Evolutionary conservation across 2,797 vertebrate species (phyloP), one percentile per base, ranked within the genome.

Genomic region (Eleutherodactylus coqui): DNA sequence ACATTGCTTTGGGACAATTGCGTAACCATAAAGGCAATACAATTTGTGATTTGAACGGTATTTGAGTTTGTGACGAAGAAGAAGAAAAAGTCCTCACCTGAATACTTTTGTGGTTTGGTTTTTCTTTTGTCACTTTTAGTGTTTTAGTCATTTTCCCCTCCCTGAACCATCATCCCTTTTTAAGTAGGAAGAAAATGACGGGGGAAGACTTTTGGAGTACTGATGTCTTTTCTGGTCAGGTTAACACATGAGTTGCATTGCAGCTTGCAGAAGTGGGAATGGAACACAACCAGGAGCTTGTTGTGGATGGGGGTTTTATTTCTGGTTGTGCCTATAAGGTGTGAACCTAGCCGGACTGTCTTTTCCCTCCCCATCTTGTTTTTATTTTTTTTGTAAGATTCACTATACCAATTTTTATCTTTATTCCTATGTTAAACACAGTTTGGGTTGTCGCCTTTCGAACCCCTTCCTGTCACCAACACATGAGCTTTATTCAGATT

Each of bases 31-130:
- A 87, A 86, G 92, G 91, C 92, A 89, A 87, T 87, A 79, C 88
- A 17, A 91, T 29, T 55, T 87, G 55, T 76, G 60, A 75, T 27
- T 10, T 69, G 16, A 21, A n/a, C 86, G 47, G 60, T 85, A 49
- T 92, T 90, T 86, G 85, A 82, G 89, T 19, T 86, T 88, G 91
- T 90, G 87, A 91, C 93, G 88, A 86, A 10, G 2, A 19, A n/a
- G n/a, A n/a, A n/a, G n/a, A n/a, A n/a, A n/a, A 84, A 88, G 88
- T 91, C 36, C 19, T 69, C 11, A 45, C 38, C 51, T 70, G 36
- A 1, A 11, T 32, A 64, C 24, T 53, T 27, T 1, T 62, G 60
- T 2, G 14, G 11, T 3, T 77, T 27, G 17, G 21, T 45, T 53
- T 53, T 69, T 75, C 76, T 82, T 34, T 51, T 55, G 29, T 73